Evolutionary conservation across 37 sponge, comb jelly and placozoan genomes (phyloP), one percentile per base, ranked within the genome.

Genomic region (Mnemiopsis leidyi): DNA sequence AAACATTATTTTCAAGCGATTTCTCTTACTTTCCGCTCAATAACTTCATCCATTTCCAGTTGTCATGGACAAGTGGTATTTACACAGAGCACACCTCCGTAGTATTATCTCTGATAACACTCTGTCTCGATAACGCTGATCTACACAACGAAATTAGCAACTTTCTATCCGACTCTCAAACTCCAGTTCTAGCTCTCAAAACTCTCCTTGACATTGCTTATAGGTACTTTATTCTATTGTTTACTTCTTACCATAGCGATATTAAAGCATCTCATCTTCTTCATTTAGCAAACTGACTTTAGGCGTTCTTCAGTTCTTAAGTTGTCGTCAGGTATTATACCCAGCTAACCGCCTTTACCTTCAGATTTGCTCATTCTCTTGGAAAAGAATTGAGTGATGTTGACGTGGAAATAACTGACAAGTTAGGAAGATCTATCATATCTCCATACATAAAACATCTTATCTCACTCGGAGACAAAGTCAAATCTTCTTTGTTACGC

Each of bases 31-130:
- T n/a, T n/a, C n/a, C n/a, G n/a, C 61, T 13, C 13, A 48, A 48
- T 48, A 13, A 48, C 61, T 77, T 13, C 79, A n/a, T n/a, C n/a
- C n/a, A n/a, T n/a, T n/a, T n/a, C n/a, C n/a, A 85, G 90, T 23
- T 85, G 23, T 85, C 90, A 29, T 85, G 90, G 90, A 40, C 48
- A 0, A 40, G 90, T 18, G 28, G 61, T 18, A 37, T 85, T 20
- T 85, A 36, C 61, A 37, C 33, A 26, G 48, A 85, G 61, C 90
- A 85, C 61, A 9, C 21, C n/a, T 24, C 32, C 24, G 35, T 85
- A 1, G 90, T 85, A 0, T n/a, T 85, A 18, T 85, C 90, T n/a
- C 90, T 85, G 40, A 21, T 85, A 18, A 40, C 90, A 38, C 39
- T 23, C n/a, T 85, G 90, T 85, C 48, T 85, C 18, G 90, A 85